Evolutionary conservation across 2,888 invertebrate genomes (phyloP).

Genomic region (Sphaerophoria taeniata): DNA sequence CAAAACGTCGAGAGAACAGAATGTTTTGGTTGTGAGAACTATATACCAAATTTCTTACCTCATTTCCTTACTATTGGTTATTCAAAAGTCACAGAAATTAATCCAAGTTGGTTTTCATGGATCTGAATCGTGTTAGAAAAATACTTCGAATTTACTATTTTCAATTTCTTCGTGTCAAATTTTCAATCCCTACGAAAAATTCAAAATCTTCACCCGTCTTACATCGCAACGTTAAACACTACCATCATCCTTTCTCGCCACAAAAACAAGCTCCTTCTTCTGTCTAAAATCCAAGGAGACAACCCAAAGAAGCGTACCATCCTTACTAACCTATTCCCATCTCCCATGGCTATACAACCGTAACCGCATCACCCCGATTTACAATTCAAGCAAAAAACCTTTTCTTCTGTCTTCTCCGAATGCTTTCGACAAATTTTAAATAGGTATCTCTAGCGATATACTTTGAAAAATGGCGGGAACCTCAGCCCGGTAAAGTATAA

Average conservation of each 20-base stretch:
- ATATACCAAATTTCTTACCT: no score
- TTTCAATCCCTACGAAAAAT: not conserved
- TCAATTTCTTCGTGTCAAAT: slow-evolving; percentile 6
- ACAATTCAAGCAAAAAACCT: slow-evolving; percentile 20
- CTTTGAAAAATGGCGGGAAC: not conserved
- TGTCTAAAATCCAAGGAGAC: not conserved
- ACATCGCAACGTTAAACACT: not conserved
- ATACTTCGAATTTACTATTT: not conserved
- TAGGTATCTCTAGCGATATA: slow-evolving; percentile 39
- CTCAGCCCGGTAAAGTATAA: not conserved
- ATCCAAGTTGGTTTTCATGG: no score
- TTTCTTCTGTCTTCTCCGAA: not conserved
- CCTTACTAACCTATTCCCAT: no score
- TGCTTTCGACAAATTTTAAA: slow-evolving; percentile 58
- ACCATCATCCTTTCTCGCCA: no score
- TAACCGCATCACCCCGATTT: slow-evolving; percentile 1
- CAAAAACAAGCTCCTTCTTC: not conserved
- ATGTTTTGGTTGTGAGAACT: no score
- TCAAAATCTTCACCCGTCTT: not conserved
- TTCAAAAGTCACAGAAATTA: no score
- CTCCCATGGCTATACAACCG: not conserved
- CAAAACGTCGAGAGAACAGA: no score
- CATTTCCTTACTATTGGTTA: no score
- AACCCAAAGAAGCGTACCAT: slow-evolving; percentile 20
- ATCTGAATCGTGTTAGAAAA: not conserved